Conservation (phyloP, 2,888 invertebrate species). For the Noctua comes region DNA sequence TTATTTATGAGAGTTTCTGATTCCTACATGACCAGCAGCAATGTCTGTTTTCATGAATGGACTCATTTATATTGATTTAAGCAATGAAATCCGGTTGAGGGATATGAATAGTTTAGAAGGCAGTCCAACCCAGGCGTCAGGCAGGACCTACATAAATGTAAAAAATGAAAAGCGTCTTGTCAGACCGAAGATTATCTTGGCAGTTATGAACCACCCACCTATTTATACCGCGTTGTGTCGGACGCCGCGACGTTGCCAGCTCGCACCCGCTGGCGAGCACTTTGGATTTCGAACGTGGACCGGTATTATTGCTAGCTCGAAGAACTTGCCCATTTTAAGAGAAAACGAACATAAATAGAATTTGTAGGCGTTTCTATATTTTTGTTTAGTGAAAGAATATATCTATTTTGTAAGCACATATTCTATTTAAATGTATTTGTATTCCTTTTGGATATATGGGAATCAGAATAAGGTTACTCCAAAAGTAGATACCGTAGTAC, state of each 20-base stretch:
- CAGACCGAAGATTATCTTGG: slow-evolving; percentile 71
- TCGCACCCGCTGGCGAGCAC: slow-evolving; percentile 63
- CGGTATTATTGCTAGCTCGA: slow-evolving; percentile 56
- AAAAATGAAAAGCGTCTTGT: slow-evolving; percentile 68
- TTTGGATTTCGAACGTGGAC: slow-evolving; percentile 68
- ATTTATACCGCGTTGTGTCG: slow-evolving; percentile 69
- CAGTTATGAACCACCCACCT: slow-evolving; percentile 71
- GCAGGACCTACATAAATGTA: slow-evolving; percentile 47
- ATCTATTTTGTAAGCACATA: neutral
- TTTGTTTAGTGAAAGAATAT: neutral
- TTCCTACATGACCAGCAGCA: slow-evolving; percentile 2
- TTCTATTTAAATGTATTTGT: neutral
- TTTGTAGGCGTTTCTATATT: neutral
- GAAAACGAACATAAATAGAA: slow-evolving; percentile 30
- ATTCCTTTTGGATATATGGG: neutral
- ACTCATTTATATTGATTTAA: slow-evolving; percentile 30
- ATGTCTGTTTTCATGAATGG: slow-evolving; percentile 18
- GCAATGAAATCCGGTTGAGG: slow-evolving; percentile 13
- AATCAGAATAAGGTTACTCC: neutral
- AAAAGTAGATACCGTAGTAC: neutral
- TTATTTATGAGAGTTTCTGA: neutral
- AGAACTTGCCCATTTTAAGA: slow-evolving; percentile 44
- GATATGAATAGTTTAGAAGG: slow-evolving; percentile 36
- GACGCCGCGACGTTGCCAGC: slow-evolving; percentile 74
- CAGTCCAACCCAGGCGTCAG: slow-evolving; percentile 29